phyloP scores from a whole-genome alignment of 2,797 vertebrate genomes.

The Notolepis coatsorum region DNA sequence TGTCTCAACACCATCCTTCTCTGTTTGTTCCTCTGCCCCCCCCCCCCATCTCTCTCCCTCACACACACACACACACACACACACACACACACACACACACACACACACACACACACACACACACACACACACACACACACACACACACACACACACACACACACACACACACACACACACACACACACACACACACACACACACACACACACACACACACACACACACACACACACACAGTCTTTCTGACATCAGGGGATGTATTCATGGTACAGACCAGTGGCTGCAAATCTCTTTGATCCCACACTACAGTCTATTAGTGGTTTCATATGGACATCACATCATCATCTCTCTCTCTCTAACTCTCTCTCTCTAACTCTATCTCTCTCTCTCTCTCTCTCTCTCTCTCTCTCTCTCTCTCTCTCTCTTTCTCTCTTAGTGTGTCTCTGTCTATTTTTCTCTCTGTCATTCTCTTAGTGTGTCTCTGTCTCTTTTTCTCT shows the following conservation, averaged over 20 bases:
- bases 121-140: constrained; percentile 39
- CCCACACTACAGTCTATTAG: constrained; percentile 47
- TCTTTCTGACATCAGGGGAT: constrained; percentile 28
- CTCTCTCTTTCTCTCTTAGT: constrained; percentile 39
- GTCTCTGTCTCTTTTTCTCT: too few species aligned
- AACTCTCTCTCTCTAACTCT: constrained; percentile 54
- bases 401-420: constrained; percentile 54
- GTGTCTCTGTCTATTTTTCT: constrained; percentile 57
- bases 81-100: background rate
- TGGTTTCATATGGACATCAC: constrained; percentile 49
- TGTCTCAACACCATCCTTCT: too few species aligned
- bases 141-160: constrained; percentile 46
- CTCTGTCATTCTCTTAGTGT: constrained; percentile 62
- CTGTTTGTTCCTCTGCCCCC: too few species aligned
- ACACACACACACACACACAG: constrained; percentile 10
- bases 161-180: background rate
- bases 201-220: constrained; percentile 1
- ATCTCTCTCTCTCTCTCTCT: constrained; percentile 16
- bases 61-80: constrained; percentile 30
- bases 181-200: constrained; percentile 10
- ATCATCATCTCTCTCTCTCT: constrained; percentile 5
- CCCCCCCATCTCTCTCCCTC: constrained; percentile 45
- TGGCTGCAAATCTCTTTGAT: constrained; percentile 57
- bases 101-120: constrained; percentile 34
- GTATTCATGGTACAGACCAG: constrained; percentile 43